Conservation (phyloP, 1,140 invertebrate species). For the Andricus grossulariae region DNA sequence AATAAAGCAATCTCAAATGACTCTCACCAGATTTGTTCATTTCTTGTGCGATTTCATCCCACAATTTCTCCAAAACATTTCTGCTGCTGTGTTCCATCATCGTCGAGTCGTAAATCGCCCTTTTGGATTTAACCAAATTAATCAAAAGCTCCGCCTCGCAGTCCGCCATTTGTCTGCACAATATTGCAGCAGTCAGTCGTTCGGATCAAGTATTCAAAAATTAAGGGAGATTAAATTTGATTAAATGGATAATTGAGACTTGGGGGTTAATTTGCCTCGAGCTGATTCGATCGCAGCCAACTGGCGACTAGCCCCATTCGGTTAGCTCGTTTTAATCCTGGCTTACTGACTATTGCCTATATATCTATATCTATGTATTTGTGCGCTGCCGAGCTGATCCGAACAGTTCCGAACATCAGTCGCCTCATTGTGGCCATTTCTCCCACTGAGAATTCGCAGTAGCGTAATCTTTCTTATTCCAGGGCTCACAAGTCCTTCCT, state of each 20-base stretch:
- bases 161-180: not conserved
- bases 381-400: slow-evolving; percentile 14
- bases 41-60: slow-evolving; percentile 7
- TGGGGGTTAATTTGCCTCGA: not conserved
- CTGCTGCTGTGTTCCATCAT: slow-evolving; percentile 14
- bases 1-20: not conserved
- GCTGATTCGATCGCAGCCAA: not conserved
- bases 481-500: too few relatives aligned
- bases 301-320: not conserved
- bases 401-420: slow-evolving; percentile 6
- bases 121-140: slow-evolving; percentile 9
- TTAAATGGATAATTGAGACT: not conserved
- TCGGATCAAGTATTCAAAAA: slow-evolving; percentile 10
- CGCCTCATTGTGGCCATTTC: not conserved
- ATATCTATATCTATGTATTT: not conserved
- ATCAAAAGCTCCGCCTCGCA: slow-evolving; percentile 18
- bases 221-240: not conserved
- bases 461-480: not conserved
- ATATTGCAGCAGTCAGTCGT: not conserved
- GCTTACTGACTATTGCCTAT: not conserved
- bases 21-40: slow-evolving; percentile 18
- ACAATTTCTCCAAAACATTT: slow-evolving; percentile 2
- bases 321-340: not conserved
- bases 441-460: not conserved
- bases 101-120: slow-evolving; percentile 11